Evolutionary conservation across 2,797 vertebrate genomes (phyloP).

Genomic region (Gymnocypris eckloni): DNA sequence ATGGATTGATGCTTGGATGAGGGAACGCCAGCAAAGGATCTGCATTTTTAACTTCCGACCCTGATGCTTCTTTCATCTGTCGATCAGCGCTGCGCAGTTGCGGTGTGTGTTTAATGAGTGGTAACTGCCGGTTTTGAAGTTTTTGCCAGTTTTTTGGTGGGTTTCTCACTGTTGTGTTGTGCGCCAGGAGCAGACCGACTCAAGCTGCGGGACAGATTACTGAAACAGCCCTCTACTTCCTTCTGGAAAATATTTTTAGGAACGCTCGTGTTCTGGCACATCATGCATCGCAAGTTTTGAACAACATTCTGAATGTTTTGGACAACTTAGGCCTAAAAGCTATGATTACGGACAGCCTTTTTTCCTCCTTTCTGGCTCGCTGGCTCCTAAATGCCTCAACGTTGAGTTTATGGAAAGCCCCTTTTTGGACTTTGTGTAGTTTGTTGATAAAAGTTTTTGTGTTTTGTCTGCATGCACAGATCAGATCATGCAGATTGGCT

Average conservation of each 20-base stretch:
- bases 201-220: slow-evolving; percentile 37
- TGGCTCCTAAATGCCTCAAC: slow-evolving; percentile 28
- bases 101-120: slow-evolving; percentile 39
- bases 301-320: slow-evolving; percentile 9
- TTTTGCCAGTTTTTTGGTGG: slow-evolving; percentile 48
- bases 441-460: slow-evolving; percentile 25
- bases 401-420: slow-evolving; percentile 35
- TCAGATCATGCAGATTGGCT: background rate
- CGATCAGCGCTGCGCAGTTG: background rate
- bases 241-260: slow-evolving; percentile 40
- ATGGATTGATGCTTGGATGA: slow-evolving; percentile 21
- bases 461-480: background rate
- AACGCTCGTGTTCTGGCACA: slow-evolving; percentile 23
- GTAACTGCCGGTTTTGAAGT: slow-evolving; percentile 54
- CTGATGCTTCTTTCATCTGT: slow-evolving; percentile 35
- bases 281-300: background rate
- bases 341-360: slow-evolving; percentile 34
- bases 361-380: slow-evolving; percentile 15
- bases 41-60: slow-evolving; percentile 36
- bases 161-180: slow-evolving; percentile 31
- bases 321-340: slow-evolving; percentile 1
- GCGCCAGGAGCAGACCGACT: slow-evolving; percentile 29
- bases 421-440: background rate
- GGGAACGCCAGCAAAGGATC: slow-evolving; percentile 1
- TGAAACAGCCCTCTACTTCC: slow-evolving; percentile 40